Evolutionary conservation across 2,113 vertebrate genomes (phyloP).

Genomic region (Erythrolamprus reginae): DNA sequence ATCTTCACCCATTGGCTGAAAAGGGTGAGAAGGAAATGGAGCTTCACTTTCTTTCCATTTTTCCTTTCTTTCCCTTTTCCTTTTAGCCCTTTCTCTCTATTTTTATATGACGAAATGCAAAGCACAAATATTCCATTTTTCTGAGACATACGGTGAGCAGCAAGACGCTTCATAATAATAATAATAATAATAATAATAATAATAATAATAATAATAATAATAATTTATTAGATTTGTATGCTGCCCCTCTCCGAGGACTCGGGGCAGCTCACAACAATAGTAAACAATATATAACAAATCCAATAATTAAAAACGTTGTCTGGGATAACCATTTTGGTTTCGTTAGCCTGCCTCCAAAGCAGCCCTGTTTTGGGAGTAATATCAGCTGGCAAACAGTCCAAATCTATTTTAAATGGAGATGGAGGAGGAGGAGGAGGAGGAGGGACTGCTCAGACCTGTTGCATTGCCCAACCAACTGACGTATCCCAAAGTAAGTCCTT

Average conservation of each 20-base stretch:
- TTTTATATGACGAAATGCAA: neutral
- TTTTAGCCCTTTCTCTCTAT: neutral
- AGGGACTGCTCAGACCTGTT: neutral
- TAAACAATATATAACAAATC: too few species aligned
- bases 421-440: neutral
- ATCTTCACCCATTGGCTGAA: neutral
- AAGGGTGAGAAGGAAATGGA: neutral
- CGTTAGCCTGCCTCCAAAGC: neutral
- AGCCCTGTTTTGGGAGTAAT: neutral
- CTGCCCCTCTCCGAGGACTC: too few species aligned
- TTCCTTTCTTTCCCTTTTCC: neutral
- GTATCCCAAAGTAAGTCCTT: slow-evolving; percentile 43
- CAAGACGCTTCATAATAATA: neutral
- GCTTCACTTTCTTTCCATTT: neutral
- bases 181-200: too few species aligned
- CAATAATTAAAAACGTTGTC: too few species aligned
- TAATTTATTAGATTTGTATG: too few species aligned
- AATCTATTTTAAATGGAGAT: neutral
- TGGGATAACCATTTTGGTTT: neutral
- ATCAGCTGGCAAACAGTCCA: neutral
- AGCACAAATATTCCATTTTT: neutral
- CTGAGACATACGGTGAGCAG: neutral
- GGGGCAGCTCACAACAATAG: too few species aligned
- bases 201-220: too few species aligned
- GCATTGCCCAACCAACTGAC: slow-evolving; percentile 43